Conservation (phyloP, 2,113 vertebrate species). For the Hyla sarda region DNA sequence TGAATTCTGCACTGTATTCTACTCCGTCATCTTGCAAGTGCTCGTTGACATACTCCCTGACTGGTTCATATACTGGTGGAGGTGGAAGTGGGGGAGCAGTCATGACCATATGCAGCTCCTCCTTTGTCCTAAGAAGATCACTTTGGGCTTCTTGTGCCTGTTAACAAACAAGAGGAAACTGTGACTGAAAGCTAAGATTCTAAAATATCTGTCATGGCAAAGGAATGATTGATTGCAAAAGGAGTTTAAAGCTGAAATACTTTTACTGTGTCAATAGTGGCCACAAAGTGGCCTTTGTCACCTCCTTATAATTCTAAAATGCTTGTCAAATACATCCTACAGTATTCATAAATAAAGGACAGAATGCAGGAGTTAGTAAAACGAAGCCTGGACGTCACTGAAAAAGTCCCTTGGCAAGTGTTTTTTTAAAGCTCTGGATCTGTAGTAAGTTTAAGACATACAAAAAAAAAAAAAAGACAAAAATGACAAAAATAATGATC, state of each 20-base stretch:
- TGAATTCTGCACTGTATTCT: constrained; percentile 89
- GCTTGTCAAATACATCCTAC: too few relatives aligned
- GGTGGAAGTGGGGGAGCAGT: constrained; percentile 79
- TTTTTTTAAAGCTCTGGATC: too few relatives aligned
- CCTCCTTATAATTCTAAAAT: background rate
- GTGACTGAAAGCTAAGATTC: too few relatives aligned
- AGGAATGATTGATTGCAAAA: background rate
- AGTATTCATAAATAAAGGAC: background rate
- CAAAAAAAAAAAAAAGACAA: background rate
- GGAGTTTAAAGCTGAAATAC: background rate
- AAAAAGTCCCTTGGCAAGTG: too few relatives aligned
- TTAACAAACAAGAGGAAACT: background rate
- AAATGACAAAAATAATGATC: too few relatives aligned
- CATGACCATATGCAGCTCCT: constrained; percentile 89
- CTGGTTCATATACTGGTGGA: constrained; percentile 77
- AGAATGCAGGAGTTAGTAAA: background rate
- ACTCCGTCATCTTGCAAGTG: constrained; percentile 82
- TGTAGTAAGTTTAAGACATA: background rate
- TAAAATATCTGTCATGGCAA: too few relatives aligned
- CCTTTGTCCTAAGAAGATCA: constrained; percentile 87
- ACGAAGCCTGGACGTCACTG: background rate
- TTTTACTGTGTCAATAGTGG: background rate
- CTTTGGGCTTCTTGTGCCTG: constrained; percentile 89
- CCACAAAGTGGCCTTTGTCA: background rate
- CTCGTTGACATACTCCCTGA: constrained; percentile 79